Evolutionary conservation across 2,888 invertebrate species (phyloP), one percentile per base, ranked within the genome.

Genomic region (Zygaena filipendulae): DNA sequence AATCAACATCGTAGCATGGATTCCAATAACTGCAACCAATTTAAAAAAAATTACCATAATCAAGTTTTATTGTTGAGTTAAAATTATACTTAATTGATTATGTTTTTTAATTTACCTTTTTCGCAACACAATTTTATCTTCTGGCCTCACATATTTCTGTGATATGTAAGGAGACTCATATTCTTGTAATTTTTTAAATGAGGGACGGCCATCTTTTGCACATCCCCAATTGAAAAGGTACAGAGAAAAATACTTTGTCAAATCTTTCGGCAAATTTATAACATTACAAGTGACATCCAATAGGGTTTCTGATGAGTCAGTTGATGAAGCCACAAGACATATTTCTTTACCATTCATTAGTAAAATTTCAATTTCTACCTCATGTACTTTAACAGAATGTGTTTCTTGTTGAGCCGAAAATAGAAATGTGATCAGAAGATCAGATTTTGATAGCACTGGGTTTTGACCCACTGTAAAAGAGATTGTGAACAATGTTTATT

Each of bases 111-210:
- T 9, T 25, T 52, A 91, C 91, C 89, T 90, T 82, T 93, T 97
- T 49, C 94, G 85, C 42, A 97, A 81, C 40, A 95, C 87, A 64
- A 97, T 87, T 75, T 88, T 88, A 58, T 87, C 86, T 40, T 87
- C 87, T 37, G 87, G 86, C 43, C 79, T 64, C 33, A 90, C 85
- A 62, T 88, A 87, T 59, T 90, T 90, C 45, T 92, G 87, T 29
- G 97, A 95, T 71, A 97, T 91, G 72, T 90, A 93, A 1, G 98
- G 97, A 42, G 96, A 94, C 82, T 99, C 98, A 82, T 96, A 98
- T 66, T 97, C 92, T 75, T 97, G 93, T 40, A 99, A 79, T 62
- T 92, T 93, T 44, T 97, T 86, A 38, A 96, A 77, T 49, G 95
- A 87, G 77, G 84, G 80, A 52, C 86, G 79, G 22, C 86, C 85